These are phyloP conservation scores for Sorex fumeus DNA, from an alignment of 2,113 vertebrate genomes.

Conservation along the genomic window DNA sequence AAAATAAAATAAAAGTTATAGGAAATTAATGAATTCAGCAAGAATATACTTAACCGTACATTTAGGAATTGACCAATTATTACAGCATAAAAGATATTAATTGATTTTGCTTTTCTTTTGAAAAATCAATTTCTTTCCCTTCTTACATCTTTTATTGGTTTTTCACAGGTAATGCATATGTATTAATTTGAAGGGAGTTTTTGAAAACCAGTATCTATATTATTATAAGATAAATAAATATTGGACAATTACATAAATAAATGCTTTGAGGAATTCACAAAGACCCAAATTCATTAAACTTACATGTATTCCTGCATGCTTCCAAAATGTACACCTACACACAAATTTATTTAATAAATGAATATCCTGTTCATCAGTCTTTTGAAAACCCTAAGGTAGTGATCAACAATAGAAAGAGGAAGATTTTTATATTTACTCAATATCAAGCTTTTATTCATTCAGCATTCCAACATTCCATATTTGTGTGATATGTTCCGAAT, in stretches of 20 bases:
- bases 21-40: constrained; percentile 35
- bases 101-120: constrained; percentile 15
- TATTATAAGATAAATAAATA: constrained; percentile 20
- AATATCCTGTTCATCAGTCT: neutral
- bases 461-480: neutral
- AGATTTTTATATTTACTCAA: neutral
- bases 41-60: neutral
- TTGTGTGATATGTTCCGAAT: neutral
- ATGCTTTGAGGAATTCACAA: neutral
- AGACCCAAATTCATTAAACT: neutral
- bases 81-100: neutral
- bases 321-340: neutral
- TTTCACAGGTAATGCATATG: neutral
- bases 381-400: neutral
- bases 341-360: neutral
- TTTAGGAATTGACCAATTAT: neutral
- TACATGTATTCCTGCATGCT: neutral
- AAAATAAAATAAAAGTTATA: neutral
- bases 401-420: neutral
- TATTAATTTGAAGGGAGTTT: constrained; percentile 27
- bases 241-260: neutral
- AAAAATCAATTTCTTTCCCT: constrained; percentile 20
- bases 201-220: neutral
- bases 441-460: neutral
- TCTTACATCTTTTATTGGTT: constrained; percentile 10